Base-by-base conservation (phyloP, 2,113 vertebrate species). In the Odontophorus gujanensis region DNA sequence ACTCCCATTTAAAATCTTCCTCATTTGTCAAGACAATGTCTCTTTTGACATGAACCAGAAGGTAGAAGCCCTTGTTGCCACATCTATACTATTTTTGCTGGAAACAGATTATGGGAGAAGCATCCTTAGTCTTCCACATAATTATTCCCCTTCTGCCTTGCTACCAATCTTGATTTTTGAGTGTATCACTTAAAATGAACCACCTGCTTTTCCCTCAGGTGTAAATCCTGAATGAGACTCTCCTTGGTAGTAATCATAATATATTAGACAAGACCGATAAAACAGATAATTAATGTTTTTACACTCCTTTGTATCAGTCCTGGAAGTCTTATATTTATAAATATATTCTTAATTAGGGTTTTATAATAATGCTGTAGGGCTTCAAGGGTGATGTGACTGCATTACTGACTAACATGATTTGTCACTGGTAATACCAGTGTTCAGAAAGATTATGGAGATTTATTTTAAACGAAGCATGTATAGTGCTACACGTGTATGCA, bases 21-120 rank as follows among this genome's bases (percentile, higher is more conserved):
- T 95, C 96, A 84, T 96, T 96, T 95, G 95, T 96, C 95, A 96
- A 93, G 94, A 93, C 90, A 95, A 91, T 96, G 95, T 92, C 45
- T 89, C 89, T 95, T 95, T 85, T 94, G 91, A 91, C 95, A 94
- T 92, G 65, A 82, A 58, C 78, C 79, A 92, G 67, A 78, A 85
- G 63, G 74, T 61, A 88, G 81, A 47, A 45, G 71, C 38, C 81
- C 48, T 73, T 89, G 76, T 62, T 90, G 71, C 78, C 7, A 0
- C 77, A 47, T 59, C 82, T 79, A 69, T 79, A 88, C 92, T 93
- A 32, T 85, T 95, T 91, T 87, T 91, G 34, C 81, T 80, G 50
- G 81, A 91, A 95, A 90, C 16, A 45, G 81, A 78, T 87, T 69
- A 77, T 74, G 2, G 38, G 72, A 94, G 63, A 79, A 67, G 71